Evolutionary conservation across 2,888 invertebrate species (phyloP).

Genomic region (Quadriops clusia): DNA sequence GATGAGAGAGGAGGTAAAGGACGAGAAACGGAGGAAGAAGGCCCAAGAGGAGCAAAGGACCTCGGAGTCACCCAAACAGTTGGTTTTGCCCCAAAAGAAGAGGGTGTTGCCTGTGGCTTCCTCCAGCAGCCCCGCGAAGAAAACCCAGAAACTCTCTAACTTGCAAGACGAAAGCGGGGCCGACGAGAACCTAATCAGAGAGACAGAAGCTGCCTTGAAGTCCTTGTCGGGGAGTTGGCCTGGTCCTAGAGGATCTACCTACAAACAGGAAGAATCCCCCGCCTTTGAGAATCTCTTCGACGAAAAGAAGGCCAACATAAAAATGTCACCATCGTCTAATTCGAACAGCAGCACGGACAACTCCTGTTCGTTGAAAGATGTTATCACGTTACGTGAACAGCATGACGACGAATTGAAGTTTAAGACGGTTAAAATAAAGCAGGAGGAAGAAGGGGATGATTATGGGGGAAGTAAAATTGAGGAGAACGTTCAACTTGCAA

Average conservation of each 20-base stretch:
- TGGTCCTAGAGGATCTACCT: constrained; percentile 51
- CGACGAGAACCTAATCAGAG: constrained; percentile 73
- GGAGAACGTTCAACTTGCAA: constrained; percentile 27
- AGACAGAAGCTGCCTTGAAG: constrained; percentile 79
- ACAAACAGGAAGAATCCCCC: constrained; percentile 65
- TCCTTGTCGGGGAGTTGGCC: constrained; percentile 81
- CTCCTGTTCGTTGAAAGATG: constrained; percentile 55
- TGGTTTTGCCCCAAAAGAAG: constrained; percentile 48
- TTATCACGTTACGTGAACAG: constrained; percentile 40
- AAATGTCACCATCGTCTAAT: constrained; percentile 53
- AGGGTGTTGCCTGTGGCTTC: constrained; percentile 36
- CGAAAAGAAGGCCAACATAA: constrained; percentile 58
- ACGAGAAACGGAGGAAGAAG: constrained; percentile 40
- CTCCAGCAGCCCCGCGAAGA: constrained; percentile 29
- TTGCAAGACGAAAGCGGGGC: constrained; percentile 38
- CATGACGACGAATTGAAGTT: constrained; percentile 27
- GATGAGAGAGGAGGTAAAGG: constrained; percentile 19
- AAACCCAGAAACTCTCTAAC: constrained; percentile 37
- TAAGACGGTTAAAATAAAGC: constrained; percentile 26
- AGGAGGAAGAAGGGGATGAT: constrained; percentile 20
- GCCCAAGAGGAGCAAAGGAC: constrained; percentile 21
- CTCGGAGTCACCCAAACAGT: constrained; percentile 29
- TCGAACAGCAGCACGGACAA: constrained; percentile 46
- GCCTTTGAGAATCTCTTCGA: constrained; percentile 77
- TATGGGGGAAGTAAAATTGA: constrained; percentile 24